These are phyloP conservation scores for Achlya flavicornis DNA, from an alignment of 2,888 invertebrate genomes.

Conservation along the genomic window DNA sequence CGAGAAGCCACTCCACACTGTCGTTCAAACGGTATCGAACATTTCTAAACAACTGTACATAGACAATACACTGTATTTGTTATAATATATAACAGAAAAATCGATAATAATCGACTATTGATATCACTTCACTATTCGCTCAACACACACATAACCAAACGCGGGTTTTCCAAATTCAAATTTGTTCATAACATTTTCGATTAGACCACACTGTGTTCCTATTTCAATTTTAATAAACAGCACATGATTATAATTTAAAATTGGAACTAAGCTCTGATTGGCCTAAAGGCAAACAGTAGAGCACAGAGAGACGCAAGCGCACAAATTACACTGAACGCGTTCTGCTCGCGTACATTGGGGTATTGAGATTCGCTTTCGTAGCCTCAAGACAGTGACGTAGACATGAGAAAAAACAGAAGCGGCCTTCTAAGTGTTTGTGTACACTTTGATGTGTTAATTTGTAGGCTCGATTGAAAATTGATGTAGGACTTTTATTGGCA, in stretches of 20 bases:
- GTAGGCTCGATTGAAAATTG: neutral
- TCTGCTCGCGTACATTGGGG: conserved; percentile 64
- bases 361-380: conserved; percentile 78
- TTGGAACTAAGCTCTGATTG: conserved; percentile 42
- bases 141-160: neutral
- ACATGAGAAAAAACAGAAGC: conserved; percentile 64
- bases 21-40: conserved; percentile 2
- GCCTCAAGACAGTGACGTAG: conserved; percentile 63
- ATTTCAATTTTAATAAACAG: conserved; percentile 13
- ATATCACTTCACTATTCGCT: neutral
- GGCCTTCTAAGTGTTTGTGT: conserved; percentile 38
- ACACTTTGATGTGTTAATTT: conserved; percentile 2
- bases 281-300: conserved; percentile 54
- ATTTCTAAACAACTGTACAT: conserved; percentile 2
- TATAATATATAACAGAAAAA: neutral
- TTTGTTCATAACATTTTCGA: neutral
- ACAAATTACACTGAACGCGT: conserved; percentile 73
- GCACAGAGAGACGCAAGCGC: conserved; percentile 73
- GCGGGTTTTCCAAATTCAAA: neutral
- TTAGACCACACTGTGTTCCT: neutral
- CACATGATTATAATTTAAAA: conserved; percentile 23
- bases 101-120: neutral
- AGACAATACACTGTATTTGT: neutral
- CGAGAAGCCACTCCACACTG: neutral
- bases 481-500: neutral